These are phyloP conservation scores for Charina bottae DNA, from an alignment of 2,113 vertebrate genomes.

Conservation along the genomic window DNA sequence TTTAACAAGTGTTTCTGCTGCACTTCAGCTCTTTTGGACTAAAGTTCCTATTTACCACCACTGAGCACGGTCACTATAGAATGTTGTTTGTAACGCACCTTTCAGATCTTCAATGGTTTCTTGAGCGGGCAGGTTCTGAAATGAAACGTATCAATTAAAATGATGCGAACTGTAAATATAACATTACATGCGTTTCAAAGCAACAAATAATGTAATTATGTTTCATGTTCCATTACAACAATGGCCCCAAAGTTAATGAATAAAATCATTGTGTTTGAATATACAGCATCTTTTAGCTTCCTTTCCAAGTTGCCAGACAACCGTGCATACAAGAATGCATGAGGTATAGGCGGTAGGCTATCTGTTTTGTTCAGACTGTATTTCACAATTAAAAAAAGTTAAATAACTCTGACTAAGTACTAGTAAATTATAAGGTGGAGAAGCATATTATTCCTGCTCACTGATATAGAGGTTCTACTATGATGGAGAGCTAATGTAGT, in stretches of 20 bases:
- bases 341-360: background rate
- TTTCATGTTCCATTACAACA: background rate
- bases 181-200: background rate
- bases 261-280: constrained; percentile 24
- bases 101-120: constrained; percentile 78
- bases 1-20: no score
- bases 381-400: background rate
- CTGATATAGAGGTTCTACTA: background rate
- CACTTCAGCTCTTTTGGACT: no score
- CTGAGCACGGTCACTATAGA: constrained; percentile 5
- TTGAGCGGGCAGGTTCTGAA: constrained; percentile 71
- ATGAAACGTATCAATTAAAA: constrained; percentile 25
- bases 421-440: background rate
- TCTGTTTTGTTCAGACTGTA: background rate
- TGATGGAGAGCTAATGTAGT: background rate
- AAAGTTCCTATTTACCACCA: background rate
- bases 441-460: background rate
- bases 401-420: background rate
- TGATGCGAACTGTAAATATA: background rate
- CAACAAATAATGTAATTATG: background rate
- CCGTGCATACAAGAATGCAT: constrained; percentile 34
- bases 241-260: background rate
- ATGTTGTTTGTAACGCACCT: constrained; percentile 65
- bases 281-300: constrained; percentile 11
- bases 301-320: constrained; percentile 14